Base-by-base conservation (phyloP, 92 coral and sea anemone genomes). In the Phymanthus crucifer region DNA sequence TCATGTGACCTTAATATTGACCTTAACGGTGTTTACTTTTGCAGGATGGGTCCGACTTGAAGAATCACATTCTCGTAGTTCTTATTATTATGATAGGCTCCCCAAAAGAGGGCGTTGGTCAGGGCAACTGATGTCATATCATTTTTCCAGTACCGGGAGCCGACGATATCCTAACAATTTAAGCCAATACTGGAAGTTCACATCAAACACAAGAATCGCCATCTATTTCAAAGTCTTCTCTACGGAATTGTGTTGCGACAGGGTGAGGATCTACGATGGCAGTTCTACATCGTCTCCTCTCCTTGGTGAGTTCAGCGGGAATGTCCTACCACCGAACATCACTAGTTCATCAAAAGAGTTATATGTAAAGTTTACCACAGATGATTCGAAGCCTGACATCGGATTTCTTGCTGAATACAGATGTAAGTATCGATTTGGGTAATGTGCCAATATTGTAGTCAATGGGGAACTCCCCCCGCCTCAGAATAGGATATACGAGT, bases 211-310 rank as follows among this genome's bases (percentile, higher is more conserved):
- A 2, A 79, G 71, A 67, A 32, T 85, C 7, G 23, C 32, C 0
- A 52, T 85, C 11, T 47, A 19, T 29, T 85, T 85, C 54, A 37
- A 61, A 16, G 18, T 40, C 24, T 80, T 85, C 40, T 3, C 16
- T 12, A 80, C 82, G 17, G 90, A 86, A 29, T 10, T 64, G 8
- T 73, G 78, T 36, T 66, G 78, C 31, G 87, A 77, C 72, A 66
- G 29, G 66, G 56, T 84, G 21, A 71, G 11, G 38, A 78, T 85
- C 73, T 84, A 77, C 66, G 83, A 84, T 34, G 87, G 87, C 10
- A 40, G 19, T 16, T 84, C 87, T 0, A 13, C 58, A 3, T 57
- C 83, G 4, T 70, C 61, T 50, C 78, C 31, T 24, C 36, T 64
- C 21, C 54, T 84, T 48, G 87, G 83, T 8, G 70, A 34, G 56